Evolutionary conservation across 2,113 vertebrate species (phyloP).

Genomic region (Macaca mulatta): DNA sequence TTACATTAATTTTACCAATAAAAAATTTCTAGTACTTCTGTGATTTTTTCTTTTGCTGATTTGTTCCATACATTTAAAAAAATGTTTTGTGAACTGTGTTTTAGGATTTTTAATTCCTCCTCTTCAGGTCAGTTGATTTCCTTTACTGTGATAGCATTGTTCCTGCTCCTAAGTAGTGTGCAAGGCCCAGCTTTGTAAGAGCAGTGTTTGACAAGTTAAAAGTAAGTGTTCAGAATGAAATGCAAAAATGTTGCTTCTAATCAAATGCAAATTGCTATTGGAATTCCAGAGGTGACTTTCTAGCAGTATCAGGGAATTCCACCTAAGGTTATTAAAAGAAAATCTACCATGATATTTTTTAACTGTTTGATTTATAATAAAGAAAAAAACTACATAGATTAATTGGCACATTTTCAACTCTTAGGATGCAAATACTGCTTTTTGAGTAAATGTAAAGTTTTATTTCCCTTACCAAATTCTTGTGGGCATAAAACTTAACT

Average conservation of each 20-base stretch:
- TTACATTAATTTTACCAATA: neutral
- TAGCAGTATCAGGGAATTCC: neutral
- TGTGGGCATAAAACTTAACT: neutral
- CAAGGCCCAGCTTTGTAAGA: neutral
- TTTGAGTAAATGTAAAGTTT: neutral
- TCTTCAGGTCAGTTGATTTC: neutral
- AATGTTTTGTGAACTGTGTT: neutral
- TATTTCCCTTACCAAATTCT: neutral
- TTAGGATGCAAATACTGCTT: neutral
- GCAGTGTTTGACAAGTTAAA: conserved; percentile 9
- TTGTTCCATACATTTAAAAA: neutral
- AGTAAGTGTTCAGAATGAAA: conserved; percentile 32
- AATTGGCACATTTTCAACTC: neutral
- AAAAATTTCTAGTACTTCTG: neutral
- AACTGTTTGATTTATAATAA: neutral
- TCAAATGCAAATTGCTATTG: conserved; percentile 50
- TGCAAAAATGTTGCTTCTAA: conserved; percentile 22
- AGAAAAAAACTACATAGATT: neutral
- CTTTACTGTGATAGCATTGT: neutral
- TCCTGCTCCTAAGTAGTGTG: neutral
- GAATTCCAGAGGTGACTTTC: conserved; percentile 26
- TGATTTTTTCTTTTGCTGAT: neutral
- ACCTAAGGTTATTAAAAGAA: conserved; percentile 16
- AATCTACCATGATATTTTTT: neutral
- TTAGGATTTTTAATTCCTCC: neutral